Evolutionary conservation across 2,888 invertebrate genomes (phyloP), one percentile per base, ranked within the genome.

Genomic region (Empis stercorea): DNA sequence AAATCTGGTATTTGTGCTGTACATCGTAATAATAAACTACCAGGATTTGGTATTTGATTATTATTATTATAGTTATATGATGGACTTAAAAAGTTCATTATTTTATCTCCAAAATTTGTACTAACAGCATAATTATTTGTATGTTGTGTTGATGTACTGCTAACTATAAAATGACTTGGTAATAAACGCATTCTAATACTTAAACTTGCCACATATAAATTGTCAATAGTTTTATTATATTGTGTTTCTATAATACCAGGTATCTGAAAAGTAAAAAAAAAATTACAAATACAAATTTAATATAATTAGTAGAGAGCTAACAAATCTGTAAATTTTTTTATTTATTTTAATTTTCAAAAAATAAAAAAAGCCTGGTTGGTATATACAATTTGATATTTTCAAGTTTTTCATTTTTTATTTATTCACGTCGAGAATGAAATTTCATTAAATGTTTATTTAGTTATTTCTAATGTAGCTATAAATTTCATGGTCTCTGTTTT

Each of bases 1-100:
- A 85, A 73, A 37, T 78, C 76, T 47, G 77, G 76, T 55, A 87
- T 75, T 56, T 79, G 75, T 14, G 85, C 83, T 42, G 78, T 76
- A 62, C 87, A 87, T 46, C 80, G 78, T 39, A 87, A 74, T 48
- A 80, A 71, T 61, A 87, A 67, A 51, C 80, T 73, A 1, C 82
- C 83, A n/a, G 48, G 46, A 10, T 74, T 71, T 41, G 70, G 67
- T 61, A 57, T 59, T 17, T 55, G 56, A 5, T 50, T 52, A 9
- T 52, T 53, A 13, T 49, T 47, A 14, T 47, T 46, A 23, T 40
- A 14, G 20, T n/a, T 40, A 14, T 6, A 20, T 14, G 40, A 40
- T 27, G 40, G 27, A 23, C n/a, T 40, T 40, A 40, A 20, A 23
- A 61, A 58, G 48, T 65, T 66, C 49, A 57, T 47, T 49, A 54